Percentiles rank a stretch among this genome's conserved stretches.
These are phyloP conservation scores for Meliscaeva auricollis DNA, from an alignment of 2,888 invertebrate genomes.

Conservation along the genomic window DNA sequence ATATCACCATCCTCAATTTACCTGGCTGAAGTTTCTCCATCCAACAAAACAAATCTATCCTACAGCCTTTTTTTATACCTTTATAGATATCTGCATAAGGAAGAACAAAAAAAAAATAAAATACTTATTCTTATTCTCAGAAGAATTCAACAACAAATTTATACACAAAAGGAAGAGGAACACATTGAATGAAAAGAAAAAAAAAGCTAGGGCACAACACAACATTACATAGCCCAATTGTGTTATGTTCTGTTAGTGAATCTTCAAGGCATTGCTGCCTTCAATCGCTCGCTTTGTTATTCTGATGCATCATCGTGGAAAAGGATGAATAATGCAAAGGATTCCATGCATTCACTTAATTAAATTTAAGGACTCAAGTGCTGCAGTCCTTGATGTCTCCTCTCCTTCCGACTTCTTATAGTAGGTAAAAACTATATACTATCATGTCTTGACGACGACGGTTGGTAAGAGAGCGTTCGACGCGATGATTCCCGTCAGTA, in stretches of 20 bases:
- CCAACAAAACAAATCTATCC: slow-evolving; percentile 5
- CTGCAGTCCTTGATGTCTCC: slow-evolving; percentile 17
- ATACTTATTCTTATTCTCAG: neutral
- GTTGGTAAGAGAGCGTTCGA: neutral
- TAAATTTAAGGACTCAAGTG: slow-evolving; percentile 63
- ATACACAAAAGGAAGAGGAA: neutral
- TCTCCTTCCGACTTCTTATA: neutral
- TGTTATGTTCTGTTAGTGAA: slow-evolving; percentile 45
- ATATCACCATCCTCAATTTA: no score
- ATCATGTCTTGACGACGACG: neutral
- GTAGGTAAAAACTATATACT: neutral
- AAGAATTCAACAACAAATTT: slow-evolving; percentile 14
- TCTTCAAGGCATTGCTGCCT: slow-evolving; percentile 52
- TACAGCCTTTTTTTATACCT: neutral
- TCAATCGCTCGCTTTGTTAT: slow-evolving; percentile 55
- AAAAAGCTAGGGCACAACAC: neutral
- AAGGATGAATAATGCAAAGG: slow-evolving; percentile 63
- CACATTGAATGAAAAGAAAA: slow-evolving; percentile 8
- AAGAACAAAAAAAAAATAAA: neutral
- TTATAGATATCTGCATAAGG: neutral
- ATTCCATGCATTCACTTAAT: slow-evolving; percentile 69
- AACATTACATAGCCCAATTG: slow-evolving; percentile 58
- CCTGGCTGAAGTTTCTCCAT: neutral
- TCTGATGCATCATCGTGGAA: slow-evolving; percentile 29
- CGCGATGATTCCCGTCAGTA: neutral